Evolutionary conservation across 2,888 invertebrate genomes (phyloP), one percentile per base, ranked within the genome.

Genomic region (Adineta ricciae): DNA sequence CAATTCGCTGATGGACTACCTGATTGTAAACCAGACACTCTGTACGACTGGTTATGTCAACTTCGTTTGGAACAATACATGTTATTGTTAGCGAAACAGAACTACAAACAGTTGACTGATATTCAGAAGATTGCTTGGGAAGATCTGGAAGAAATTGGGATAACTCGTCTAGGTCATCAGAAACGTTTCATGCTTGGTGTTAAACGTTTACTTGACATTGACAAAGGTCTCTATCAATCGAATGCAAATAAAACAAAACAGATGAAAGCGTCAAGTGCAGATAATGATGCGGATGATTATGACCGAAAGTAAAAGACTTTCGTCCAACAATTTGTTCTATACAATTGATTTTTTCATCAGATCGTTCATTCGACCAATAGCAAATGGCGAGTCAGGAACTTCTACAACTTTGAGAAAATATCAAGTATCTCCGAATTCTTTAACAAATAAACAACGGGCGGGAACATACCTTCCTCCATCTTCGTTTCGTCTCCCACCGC

Each of bases 131-230:
- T 99, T 85, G 95, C 96, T 86, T 98, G 97, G 97, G 99, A 99
- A 90, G 99, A 99, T 92, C 93, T 99, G 89, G 98, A 99, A 92
- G 98, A 99, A 90, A 96, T 98, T 90, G 92, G 92, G 78, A 91
- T 92, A 72, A 91, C 90, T 86, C 90, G 91, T 88, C 88, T 92
- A 85, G 99, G 99, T 54, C 99, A 99, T 91, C 97, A 99, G 92
- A 99, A 99, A 93, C 96, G 97, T 92, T 94, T 99, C 88, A 93
- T 96, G 89, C 92, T 99, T 89, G 98, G 98, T 87, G 96, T 98
- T 88, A 97, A 97, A 91, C 93, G 97, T 90, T 94, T 98, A 84
- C 96, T 97, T 91, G 95, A 96, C 90, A 95, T 90, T 19, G 50
- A 83, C 19, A 84, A 86, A 78, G 78, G 78, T 19, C 41, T 41